Conservation (phyloP, 2,888 invertebrate species). For the Synergus japonicus region DNA sequence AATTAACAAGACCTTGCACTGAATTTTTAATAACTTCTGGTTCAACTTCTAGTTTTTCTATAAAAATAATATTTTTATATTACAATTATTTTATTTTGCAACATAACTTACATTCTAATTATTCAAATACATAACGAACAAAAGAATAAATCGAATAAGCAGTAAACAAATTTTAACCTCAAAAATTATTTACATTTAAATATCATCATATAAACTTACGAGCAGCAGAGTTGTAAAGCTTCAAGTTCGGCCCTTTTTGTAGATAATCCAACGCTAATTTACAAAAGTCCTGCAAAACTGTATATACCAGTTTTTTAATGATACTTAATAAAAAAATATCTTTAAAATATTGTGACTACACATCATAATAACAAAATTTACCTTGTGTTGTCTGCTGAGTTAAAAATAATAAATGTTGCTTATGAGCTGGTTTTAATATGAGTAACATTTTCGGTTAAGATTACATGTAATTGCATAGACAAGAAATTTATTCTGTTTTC, state of each 20-base stretch:
- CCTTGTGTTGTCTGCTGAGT: slow-evolving; percentile 79
- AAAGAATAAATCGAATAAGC: background rate
- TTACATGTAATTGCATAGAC: background rate
- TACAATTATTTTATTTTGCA: background rate
- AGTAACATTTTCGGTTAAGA: slow-evolving; percentile 54
- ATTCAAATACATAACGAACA: no score
- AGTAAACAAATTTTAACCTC: background rate
- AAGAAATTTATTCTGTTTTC: background rate
- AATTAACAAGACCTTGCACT: slow-evolving; percentile 86
- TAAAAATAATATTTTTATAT: background rate
- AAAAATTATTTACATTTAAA: slow-evolving; percentile 4
- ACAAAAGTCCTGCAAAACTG: slow-evolving; percentile 86
- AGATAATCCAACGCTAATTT: slow-evolving; percentile 84
- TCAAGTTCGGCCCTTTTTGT: slow-evolving; percentile 83
- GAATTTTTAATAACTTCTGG: slow-evolving; percentile 81
- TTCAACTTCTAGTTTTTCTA: slow-evolving; percentile 82
- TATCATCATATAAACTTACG: slow-evolving; percentile 74
- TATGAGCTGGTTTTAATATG: slow-evolving; percentile 79
- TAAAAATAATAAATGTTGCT: slow-evolving; percentile 80
- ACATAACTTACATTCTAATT: no score
- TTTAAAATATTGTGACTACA: slow-evolving; percentile 13
- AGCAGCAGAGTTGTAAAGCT: slow-evolving; percentile 82
- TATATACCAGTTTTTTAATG: slow-evolving; percentile 39
- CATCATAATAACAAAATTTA: slow-evolving; percentile 62
- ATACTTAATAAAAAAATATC: slow-evolving; percentile 42